Evolutionary conservation across 2,113 vertebrate genomes (phyloP).

Genomic region (Malaclemys terrapin): DNA sequence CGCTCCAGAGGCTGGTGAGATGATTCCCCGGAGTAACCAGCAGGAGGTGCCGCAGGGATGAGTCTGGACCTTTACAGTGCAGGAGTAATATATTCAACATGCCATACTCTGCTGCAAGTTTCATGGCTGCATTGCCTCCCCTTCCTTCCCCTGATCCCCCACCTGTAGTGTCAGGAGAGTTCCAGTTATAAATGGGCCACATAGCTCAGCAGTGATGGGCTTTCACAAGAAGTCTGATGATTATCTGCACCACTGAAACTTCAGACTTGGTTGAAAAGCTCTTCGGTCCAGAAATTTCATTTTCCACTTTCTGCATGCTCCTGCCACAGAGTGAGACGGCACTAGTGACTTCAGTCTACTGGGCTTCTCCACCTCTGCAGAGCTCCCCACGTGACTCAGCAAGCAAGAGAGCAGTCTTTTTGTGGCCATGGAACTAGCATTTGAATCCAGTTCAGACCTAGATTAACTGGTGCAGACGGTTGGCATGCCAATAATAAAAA

Average conservation of each 20-base stretch:
- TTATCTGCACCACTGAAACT: slow-evolving; percentile 27
- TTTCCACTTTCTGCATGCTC: slow-evolving; percentile 45
- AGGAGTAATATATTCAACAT: slow-evolving; percentile 15
- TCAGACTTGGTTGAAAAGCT: slow-evolving; percentile 47
- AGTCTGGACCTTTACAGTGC: too few species aligned
- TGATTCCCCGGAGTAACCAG: too few species aligned
- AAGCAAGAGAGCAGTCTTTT: neutral
- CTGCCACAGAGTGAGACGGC: accelerated
- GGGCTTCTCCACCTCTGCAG: neutral
- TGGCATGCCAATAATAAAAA: neutral
- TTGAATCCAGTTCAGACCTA: neutral
- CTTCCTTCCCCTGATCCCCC: neutral
- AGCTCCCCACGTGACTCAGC: accelerated
- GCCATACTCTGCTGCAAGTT: neutral
- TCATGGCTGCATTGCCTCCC: neutral
- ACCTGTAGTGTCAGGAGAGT: neutral
- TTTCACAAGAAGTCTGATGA: slow-evolving; percentile 53
- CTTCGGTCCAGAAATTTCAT: slow-evolving; percentile 50
- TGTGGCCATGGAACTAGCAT: neutral
- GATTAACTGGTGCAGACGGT: neutral
- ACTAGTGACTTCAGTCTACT: neutral
- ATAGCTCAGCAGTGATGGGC: neutral
- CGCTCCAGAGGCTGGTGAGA: too few species aligned
- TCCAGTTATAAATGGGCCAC: slow-evolving; percentile 12
- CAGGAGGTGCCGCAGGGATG: too few species aligned